Evolutionary conservation across 2,888 invertebrate genomes (phyloP).

Genomic region (Athetis lepigone): DNA sequence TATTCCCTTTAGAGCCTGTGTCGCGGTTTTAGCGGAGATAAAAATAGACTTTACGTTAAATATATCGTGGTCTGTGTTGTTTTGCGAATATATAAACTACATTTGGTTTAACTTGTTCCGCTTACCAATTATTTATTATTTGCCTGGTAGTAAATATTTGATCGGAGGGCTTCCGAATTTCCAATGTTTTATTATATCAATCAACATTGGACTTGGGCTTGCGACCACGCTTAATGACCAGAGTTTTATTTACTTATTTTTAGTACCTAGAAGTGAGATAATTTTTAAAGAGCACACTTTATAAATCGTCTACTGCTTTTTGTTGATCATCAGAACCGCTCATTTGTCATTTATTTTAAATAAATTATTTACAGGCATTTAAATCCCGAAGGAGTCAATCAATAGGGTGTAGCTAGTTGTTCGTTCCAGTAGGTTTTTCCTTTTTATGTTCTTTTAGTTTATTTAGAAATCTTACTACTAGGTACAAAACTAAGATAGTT

Average conservation of each 20-base stretch:
- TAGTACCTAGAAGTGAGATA: neutral
- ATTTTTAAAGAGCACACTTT: neutral
- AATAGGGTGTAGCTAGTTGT: too few species aligned
- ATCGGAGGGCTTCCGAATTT: neutral
- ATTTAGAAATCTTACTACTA: too few species aligned
- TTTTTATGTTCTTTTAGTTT: too few species aligned
- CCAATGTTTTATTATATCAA: conserved; percentile 4
- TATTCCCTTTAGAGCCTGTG: conserved; percentile 24
- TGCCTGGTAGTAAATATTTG: neutral
- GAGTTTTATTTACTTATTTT: conserved; percentile 3
- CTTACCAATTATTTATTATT: neutral
- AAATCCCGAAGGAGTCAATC: too few species aligned
- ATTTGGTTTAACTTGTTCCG: neutral
- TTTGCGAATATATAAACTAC: neutral
- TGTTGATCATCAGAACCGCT: neutral
- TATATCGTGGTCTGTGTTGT: neutral
- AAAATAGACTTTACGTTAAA: neutral
- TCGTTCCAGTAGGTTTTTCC: too few species aligned
- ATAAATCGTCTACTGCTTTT: neutral
- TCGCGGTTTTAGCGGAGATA: conserved; percentile 7
- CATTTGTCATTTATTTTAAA: too few species aligned
- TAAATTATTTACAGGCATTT: too few species aligned
- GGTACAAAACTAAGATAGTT: too few species aligned
- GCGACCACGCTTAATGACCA: neutral
- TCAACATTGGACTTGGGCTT: neutral